These are phyloP conservation scores for Arctocebus calabarensis DNA, from an alignment of 2,797 vertebrate genomes.

Conservation along the genomic window DNA sequence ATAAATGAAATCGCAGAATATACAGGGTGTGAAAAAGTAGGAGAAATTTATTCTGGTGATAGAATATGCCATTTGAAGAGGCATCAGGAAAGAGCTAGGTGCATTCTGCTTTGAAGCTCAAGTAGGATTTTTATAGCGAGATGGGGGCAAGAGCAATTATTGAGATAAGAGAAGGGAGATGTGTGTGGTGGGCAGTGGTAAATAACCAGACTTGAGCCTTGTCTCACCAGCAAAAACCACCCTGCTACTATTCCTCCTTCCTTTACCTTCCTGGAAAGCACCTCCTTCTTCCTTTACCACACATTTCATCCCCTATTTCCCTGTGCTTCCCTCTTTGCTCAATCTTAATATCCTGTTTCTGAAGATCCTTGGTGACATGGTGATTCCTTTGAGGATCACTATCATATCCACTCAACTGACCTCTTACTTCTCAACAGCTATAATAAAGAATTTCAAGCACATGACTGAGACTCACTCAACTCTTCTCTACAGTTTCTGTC, in stretches of 20 bases:
- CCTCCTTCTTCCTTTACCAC: not conserved
- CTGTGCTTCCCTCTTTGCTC: not conserved
- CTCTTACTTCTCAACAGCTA: not conserved
- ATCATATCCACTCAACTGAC: not conserved
- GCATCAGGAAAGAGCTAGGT: not conserved
- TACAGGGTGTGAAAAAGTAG: not conserved
- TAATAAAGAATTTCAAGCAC: not conserved
- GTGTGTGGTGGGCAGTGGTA: accelerated
- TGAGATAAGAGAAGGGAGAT: not conserved
- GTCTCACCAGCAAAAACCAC: not conserved
- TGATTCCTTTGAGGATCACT: not conserved
- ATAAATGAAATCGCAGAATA: not conserved
- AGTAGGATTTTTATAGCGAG: not conserved
- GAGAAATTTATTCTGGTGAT: not conserved
- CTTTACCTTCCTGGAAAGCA: not conserved
- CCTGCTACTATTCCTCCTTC: not conserved
- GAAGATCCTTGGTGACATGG: not conserved
- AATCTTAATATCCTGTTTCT: not conserved
- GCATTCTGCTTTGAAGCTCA: not conserved
- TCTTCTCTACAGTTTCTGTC: not conserved
- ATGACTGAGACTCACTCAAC: not conserved
- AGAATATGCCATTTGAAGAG: not conserved
- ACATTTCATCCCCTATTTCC: not conserved
- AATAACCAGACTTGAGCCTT: not conserved
- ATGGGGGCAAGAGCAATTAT: not conserved